Evolutionary conservation across 92 coral and sea anemone species (phyloP), one percentile per base, ranked within the genome.

Genomic region (Siderastrea radians): DNA sequence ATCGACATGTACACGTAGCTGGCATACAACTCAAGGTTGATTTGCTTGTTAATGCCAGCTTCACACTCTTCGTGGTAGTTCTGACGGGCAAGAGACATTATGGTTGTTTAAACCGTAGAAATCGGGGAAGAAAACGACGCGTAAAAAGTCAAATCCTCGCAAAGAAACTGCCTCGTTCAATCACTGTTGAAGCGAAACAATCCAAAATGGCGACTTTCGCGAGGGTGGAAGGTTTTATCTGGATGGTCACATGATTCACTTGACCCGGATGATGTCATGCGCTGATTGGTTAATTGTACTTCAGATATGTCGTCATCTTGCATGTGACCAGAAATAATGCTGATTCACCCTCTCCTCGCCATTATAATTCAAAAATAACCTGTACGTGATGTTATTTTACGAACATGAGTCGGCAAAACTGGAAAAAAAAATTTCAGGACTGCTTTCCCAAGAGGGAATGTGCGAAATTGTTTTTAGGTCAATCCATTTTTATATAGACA

Each of bases 171-270:
- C 85, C 77, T 96, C 99, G 99, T 96, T 93, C 98, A 95, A 96
- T 83, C 99, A 96, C 99, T 96, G 99, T 96, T 95, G 99, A 96
- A 96, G 99, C 99, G 92, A 77, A 96, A 96, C 82, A 91, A 87
- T 88, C 86, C 87, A 92, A 92, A 50, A 83, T 86, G 88, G 87
- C 80, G 80, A 0, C 13, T 62, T 13, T 0, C 3, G 16, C 3
- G 48, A 50, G 51, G 50, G 49, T 48, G 38, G 63, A 13, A 50
- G 62, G 49, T 49, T 84, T 72, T 47, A 72, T 11, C n/a, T 50
- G 19, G 15, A 13, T 47, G 26, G 7, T 84, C 87, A 74, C 80
- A n/a, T 84, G 87, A 84, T n/a, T 45, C 62, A 61, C 52, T 44
- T 63, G 52, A 49, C 14, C 5, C 50, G 0, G 15, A 9, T 6